These are phyloP conservation scores for Rhegmatorhina hoffmannsi DNA, from an alignment of 2,113 vertebrate species.

Conservation along the genomic window DNA sequence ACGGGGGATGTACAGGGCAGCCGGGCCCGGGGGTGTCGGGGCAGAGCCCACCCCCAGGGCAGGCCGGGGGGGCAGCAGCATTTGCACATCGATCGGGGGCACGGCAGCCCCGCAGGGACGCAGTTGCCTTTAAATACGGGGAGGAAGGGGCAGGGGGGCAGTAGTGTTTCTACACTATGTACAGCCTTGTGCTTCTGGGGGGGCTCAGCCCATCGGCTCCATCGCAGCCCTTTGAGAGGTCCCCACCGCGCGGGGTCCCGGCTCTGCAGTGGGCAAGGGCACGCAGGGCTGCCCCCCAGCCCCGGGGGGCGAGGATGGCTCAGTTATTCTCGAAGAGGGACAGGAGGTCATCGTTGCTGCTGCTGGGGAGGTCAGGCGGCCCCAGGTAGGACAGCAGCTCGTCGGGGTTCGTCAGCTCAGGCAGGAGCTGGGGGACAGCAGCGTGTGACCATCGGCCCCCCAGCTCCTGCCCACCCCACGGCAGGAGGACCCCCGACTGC, in stretches of 20 bases:
- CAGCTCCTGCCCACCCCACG: neutral
- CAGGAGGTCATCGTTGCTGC: slow-evolving; percentile 92
- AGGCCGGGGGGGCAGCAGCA: slow-evolving; percentile 1
- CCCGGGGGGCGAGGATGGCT: neutral
- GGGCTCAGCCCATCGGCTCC: neutral
- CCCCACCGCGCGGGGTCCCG: neutral
- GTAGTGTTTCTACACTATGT: slow-evolving; percentile 66
- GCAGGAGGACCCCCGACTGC: neutral
- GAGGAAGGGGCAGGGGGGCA: neutral
- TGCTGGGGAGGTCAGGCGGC: slow-evolving; percentile 90
- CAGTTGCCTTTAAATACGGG: slow-evolving; percentile 40
- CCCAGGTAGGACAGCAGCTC: slow-evolving; percentile 95
- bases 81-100: slow-evolving; percentile 16
- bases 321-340: slow-evolving; percentile 97
- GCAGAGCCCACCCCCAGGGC: neutral
- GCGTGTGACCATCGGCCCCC: neutral
- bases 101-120: neutral
- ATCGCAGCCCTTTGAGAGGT: neutral
- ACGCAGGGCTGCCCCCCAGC: neutral
- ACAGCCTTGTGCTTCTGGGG: slow-evolving; percentile 71
- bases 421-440: slow-evolving; percentile 83
- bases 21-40: neutral
- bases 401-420: slow-evolving; percentile 93
- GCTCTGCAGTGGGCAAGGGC: neutral
- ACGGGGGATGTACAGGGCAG: slow-evolving; percentile 35